Conservation (phyloP, 1,140 invertebrate genomes). For the Antheraea pernyi region DNA sequence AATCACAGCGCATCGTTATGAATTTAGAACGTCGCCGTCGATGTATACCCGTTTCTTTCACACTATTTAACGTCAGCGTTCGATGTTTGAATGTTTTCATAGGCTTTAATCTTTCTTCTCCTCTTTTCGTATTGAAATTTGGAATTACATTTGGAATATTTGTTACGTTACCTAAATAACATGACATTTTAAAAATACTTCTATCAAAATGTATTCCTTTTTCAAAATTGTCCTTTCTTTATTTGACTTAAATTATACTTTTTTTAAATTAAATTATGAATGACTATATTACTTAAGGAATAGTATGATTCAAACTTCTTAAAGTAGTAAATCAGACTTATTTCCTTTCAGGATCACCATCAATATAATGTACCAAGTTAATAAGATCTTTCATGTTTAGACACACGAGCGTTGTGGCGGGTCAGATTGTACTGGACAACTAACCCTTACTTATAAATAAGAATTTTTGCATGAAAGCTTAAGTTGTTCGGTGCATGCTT, state of each 20-base stretch:
- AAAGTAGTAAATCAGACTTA: constrained; percentile 44
- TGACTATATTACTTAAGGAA: neutral
- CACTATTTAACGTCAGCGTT: constrained; percentile 21
- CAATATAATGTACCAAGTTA: constrained; percentile 26
- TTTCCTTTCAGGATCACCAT: constrained; percentile 35
- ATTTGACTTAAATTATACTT: no score
- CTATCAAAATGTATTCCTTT: no score
- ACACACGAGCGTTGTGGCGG: neutral
- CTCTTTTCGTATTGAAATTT: neutral
- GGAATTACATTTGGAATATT: neutral
- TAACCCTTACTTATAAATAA: no score
- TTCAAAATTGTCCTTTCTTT: no score
- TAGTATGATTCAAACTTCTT: constrained; percentile 25
- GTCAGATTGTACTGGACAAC: constrained; percentile 28
- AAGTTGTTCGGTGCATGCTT: no score
- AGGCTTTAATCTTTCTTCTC: neutral
- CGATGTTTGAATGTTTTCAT: constrained; percentile 6
- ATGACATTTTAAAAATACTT: no score
- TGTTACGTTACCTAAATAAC: no score
- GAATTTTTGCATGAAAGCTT: no score
- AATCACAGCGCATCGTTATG: constrained; percentile 52
- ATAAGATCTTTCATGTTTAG: constrained; percentile 6
- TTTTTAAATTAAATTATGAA: neutral
- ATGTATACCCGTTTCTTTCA: constrained; percentile 56
- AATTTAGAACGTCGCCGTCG: constrained; percentile 55